These are phyloP conservation scores for Goniozus legneri DNA, from an alignment of 1,140 invertebrate genomes.

Conservation along the genomic window DNA sequence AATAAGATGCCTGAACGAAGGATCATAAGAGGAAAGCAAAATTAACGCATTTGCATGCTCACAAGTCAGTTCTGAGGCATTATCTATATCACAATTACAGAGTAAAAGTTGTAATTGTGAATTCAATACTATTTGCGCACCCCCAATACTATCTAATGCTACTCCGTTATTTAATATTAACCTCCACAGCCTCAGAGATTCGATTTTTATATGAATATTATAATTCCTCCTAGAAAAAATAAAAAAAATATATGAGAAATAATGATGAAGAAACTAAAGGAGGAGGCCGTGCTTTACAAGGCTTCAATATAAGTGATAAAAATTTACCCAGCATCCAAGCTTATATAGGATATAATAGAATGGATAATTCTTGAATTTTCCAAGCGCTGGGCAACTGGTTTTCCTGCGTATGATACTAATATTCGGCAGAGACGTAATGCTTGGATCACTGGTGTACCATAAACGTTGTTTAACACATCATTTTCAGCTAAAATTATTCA, in stretches of 20 bases:
- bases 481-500: no score
- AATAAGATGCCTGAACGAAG: conserved; percentile 26
- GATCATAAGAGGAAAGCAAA: conserved; percentile 27
- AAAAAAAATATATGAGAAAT: conserved; percentile 4
- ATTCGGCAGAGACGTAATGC: conserved; percentile 43
- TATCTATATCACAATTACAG: conserved; percentile 36
- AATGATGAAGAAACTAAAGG: no score
- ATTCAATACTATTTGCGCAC: conserved; percentile 28
- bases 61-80: conserved; percentile 35
- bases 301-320: no score
- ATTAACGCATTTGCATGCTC: conserved; percentile 43
- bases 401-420: conserved; percentile 40
- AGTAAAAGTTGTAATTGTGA: conserved; percentile 38
- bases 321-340: conserved; percentile 33
- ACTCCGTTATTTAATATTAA: conserved; percentile 33
- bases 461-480: conserved; percentile 29
- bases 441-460: conserved; percentile 32
- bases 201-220: conserved; percentile 34
- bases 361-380: conserved; percentile 37
- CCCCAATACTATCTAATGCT: conserved; percentile 35
- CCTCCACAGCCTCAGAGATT: conserved; percentile 45
- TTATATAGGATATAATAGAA: conserved; percentile 38
- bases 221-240: neutral
- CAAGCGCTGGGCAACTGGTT: conserved; percentile 31
- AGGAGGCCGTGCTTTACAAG: no score